phyloP scores from a whole-genome alignment of 2,888 invertebrate genomes.

The Lasioglossum morio region DNA sequence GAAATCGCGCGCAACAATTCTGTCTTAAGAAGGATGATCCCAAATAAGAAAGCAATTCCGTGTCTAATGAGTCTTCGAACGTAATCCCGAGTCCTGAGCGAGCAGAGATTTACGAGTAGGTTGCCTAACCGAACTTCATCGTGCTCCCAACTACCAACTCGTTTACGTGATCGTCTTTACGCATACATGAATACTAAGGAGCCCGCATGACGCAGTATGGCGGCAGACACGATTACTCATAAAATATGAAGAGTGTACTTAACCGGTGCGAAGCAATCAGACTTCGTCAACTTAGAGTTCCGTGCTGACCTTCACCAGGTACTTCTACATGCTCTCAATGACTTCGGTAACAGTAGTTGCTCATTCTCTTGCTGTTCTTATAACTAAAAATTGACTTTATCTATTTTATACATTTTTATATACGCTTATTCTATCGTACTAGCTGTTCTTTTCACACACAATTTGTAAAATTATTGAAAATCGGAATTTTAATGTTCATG shows the following conservation, averaged over 20 bases:
- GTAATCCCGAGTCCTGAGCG: conserved; percentile 57
- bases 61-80: conserved; percentile 53
- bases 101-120: conserved; percentile 57
- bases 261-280: conserved; percentile 6
- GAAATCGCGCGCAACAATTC: conserved; percentile 26
- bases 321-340: not conserved
- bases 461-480: not conserved
- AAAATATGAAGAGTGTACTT: conserved; percentile 20
- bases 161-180: conserved; percentile 61
- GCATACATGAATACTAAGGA: conserved; percentile 57
- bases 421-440: too few species aligned
- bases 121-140: conserved; percentile 55
- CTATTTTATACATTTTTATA: not conserved
- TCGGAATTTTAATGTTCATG: too few species aligned
- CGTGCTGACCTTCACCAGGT: not conserved
- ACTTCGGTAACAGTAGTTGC: not conserved
- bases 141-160: conserved; percentile 53
- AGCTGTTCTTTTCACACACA: not conserved
- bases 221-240: conserved; percentile 40
- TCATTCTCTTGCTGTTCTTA: not conserved
- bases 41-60: conserved; percentile 54
- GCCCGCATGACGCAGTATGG: conserved; percentile 31
- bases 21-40: conserved; percentile 49
- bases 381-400: not conserved
- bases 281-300: not conserved